phyloP scores from a whole-genome alignment of 1,140 invertebrate species.

The Condylostylus longicornis region DNA sequence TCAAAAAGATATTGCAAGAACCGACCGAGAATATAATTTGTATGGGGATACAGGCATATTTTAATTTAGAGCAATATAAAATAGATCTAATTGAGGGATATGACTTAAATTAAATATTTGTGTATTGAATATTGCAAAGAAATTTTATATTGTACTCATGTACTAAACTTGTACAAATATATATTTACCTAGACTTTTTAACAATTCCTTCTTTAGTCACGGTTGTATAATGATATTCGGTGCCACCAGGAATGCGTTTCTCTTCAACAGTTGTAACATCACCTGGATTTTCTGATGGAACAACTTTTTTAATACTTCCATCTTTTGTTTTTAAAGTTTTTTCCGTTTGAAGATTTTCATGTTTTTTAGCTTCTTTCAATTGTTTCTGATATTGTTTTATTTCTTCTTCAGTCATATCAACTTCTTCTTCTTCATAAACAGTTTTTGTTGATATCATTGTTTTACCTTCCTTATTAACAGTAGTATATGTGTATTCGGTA shows the following conservation, averaged over 20 bases:
- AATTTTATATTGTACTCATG: too few relatives aligned
- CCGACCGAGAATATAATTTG: too few relatives aligned
- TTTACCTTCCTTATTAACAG: conserved; percentile 26
- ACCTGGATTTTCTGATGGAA: conserved; percentile 27
- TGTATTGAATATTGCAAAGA: too few relatives aligned
- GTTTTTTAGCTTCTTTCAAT: conserved; percentile 30
- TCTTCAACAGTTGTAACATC: conserved; percentile 31
- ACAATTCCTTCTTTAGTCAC: conserved; percentile 28
- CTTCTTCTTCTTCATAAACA: conserved; percentile 28
- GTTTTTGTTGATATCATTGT: conserved; percentile 30
- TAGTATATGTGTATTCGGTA: conserved; percentile 27
- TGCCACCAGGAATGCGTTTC: conserved; percentile 28
- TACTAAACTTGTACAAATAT: too few relatives aligned
- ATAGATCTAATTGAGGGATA: too few relatives aligned
- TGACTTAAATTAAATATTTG: too few relatives aligned
- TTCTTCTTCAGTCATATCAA: conserved; percentile 29
- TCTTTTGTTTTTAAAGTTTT: conserved; percentile 29
- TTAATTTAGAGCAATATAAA: too few relatives aligned
- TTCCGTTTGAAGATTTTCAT: conserved; percentile 26
- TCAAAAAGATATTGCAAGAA: too few relatives aligned
- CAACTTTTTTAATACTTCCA: conserved; percentile 29
- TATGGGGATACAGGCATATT: too few relatives aligned
- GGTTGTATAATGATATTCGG: conserved; percentile 29
- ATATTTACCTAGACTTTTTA: conserved; percentile 27
- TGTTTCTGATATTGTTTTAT: conserved; percentile 28